Conservation (phyloP, 2,113 vertebrate genomes). For the Silurus meridionalis region DNA sequence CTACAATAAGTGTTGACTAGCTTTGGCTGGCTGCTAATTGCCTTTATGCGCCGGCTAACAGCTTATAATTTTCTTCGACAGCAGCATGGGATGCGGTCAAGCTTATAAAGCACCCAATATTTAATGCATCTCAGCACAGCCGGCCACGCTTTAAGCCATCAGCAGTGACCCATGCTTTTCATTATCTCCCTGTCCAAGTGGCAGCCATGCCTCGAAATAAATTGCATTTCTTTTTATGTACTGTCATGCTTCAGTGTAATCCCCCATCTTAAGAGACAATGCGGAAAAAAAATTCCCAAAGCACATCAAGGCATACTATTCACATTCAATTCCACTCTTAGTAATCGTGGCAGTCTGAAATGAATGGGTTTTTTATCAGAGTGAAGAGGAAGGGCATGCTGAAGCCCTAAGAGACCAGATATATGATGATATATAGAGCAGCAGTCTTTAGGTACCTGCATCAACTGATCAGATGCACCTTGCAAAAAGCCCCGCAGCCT, state of each 20-base stretch:
- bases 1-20: conserved; percentile 58
- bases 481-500: conserved; percentile 52
- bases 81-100: conserved; percentile 77
- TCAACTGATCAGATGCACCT: conserved; percentile 57
- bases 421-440: conserved; percentile 52
- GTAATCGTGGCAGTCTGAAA: conserved; percentile 16
- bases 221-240: conserved; percentile 97
- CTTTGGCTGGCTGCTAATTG: conserved; percentile 68
- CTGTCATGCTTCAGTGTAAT: conserved; percentile 73
- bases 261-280: conserved; percentile 58
- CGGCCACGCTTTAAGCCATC: conserved; percentile 96
- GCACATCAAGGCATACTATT: conserved; percentile 40
- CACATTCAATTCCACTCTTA: conserved; percentile 51
- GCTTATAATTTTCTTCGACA: conserved; percentile 70
- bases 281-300: conserved; percentile 52
- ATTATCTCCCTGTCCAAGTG: conserved; percentile 99
- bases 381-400: conserved; percentile 31
- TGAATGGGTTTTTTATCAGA: conserved; percentile 49
- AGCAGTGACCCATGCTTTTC: conserved; percentile 99
- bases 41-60: conserved; percentile 52
- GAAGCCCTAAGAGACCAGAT: conserved; percentile 40
- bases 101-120: conserved; percentile 89
- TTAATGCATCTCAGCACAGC: conserved; percentile 95
- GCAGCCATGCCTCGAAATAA: conserved; percentile 94
- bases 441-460: conserved; percentile 56